phyloP scores from a whole-genome alignment of 1,140 invertebrate species.

The Lepidostoma basale region DNA sequence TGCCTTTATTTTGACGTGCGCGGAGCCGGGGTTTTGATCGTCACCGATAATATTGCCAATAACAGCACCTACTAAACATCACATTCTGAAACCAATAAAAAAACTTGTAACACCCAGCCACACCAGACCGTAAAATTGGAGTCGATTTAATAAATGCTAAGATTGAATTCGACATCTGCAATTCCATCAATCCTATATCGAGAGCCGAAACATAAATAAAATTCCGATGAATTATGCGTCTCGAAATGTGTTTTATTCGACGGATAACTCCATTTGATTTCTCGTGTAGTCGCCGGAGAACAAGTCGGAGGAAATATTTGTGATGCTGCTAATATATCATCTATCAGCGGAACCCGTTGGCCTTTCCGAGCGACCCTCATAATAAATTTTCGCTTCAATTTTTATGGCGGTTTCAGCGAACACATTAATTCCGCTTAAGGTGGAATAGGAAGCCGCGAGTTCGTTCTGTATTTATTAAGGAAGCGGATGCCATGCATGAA shows the following conservation, averaged over 20 bases:
- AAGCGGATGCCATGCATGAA: too few species aligned
- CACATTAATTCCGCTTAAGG: background rate
- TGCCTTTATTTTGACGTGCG: too few species aligned
- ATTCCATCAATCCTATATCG: slow-evolving; percentile 11
- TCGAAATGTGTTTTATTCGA: slow-evolving; percentile 31
- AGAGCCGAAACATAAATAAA: slow-evolving; percentile 22
- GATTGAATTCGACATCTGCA: slow-evolving; percentile 15
- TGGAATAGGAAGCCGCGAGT: too few species aligned
- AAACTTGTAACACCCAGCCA: background rate
- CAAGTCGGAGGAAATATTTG: background rate
- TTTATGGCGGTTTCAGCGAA: background rate
- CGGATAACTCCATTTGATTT: slow-evolving; percentile 35
- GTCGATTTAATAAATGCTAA: slow-evolving; percentile 1
- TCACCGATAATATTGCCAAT: background rate
- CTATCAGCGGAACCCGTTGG: background rate
- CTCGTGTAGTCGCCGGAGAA: background rate
- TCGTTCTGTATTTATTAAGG: too few species aligned
- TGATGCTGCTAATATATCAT: background rate
- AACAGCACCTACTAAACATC: background rate
- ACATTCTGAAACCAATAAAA: background rate
- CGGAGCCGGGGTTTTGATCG: too few species aligned
- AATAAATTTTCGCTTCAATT: background rate
- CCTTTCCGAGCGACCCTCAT: background rate
- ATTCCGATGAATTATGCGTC: slow-evolving; percentile 26
- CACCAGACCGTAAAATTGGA: background rate